Percentiles rank a stretch among this genome's conserved stretches.
Evolutionary conservation across 2,888 invertebrate species (phyloP).

Genomic region (Tridacna gigas): DNA sequence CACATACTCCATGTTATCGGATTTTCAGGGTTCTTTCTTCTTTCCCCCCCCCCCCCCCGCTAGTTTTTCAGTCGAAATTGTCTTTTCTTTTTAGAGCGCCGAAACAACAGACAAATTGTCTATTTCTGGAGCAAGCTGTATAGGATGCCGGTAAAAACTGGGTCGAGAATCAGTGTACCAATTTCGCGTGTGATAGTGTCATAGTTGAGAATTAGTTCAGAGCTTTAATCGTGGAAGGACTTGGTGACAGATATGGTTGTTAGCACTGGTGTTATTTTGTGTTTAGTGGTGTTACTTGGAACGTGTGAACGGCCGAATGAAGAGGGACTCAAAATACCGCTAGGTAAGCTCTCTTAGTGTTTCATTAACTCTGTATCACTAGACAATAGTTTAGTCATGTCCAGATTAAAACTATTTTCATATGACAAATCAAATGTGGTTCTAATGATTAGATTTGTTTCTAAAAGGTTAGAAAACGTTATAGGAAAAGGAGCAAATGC

Average conservation of each 20-base stretch:
- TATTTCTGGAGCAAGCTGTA: not conserved
- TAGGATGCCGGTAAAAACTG: not conserved
- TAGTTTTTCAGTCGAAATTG: not conserved
- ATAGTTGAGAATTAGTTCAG: not conserved
- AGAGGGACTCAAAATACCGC: constrained; percentile 25
- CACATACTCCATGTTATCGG: constrained; percentile 12
- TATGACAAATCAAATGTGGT: too few relatives aligned
- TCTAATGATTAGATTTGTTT: too few relatives aligned
- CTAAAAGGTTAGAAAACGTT: not conserved
- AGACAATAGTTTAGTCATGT: not conserved
- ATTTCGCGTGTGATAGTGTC: not conserved
- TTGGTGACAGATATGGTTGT: not conserved
- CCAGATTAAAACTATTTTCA: too few relatives aligned
- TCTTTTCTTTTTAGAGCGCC: constrained; percentile 4
- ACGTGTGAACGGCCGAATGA: constrained; percentile 10
- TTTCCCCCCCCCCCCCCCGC: not conserved
- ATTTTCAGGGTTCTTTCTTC: not conserved
- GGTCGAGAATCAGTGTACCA: not conserved
- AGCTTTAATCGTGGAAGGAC: not conserved
- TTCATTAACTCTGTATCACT: not conserved
- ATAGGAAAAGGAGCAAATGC: not conserved
- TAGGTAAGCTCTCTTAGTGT: not conserved
- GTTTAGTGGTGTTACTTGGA: not conserved
- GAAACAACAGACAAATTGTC: constrained; percentile 11
- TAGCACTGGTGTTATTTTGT: not conserved